phyloP scores from a whole-genome alignment of 2,888 invertebrate species.

The Dermolepida albohirtum region DNA sequence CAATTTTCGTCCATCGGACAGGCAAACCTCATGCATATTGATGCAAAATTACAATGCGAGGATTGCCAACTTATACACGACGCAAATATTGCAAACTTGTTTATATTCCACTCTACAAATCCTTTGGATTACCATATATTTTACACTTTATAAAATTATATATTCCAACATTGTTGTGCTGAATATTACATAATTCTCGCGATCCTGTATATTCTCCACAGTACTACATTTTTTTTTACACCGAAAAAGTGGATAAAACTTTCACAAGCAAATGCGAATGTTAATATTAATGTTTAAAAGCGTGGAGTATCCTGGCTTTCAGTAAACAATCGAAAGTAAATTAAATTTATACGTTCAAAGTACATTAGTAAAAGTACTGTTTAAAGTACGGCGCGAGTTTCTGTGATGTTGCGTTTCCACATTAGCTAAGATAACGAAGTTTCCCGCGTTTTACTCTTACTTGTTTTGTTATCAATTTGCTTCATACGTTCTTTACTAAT shows the following conservation, averaged over 20 bases:
- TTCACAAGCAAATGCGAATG: slow-evolving; percentile 22
- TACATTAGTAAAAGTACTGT: not conserved
- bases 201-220: slow-evolving; percentile 1
- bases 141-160: slow-evolving; percentile 54
- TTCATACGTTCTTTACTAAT: too few relatives aligned
- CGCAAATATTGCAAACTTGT: slow-evolving; percentile 57
- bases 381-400: not conserved
- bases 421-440: not conserved
- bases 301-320: slow-evolving; percentile 10
- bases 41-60: slow-evolving; percentile 55
- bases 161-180: slow-evolving; percentile 46
- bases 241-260: slow-evolving; percentile 21
- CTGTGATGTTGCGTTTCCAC: not conserved
- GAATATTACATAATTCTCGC: slow-evolving; percentile 38
- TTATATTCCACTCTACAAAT: slow-evolving; percentile 55
- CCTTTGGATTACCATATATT: slow-evolving; percentile 56
- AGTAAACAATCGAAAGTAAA: slow-evolving; percentile 5
- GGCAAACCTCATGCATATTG: slow-evolving; percentile 55
- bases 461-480: too few relatives aligned
- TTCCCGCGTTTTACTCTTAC: not conserved
- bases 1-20: slow-evolving; percentile 53
- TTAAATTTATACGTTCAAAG: slow-evolving; percentile 3
- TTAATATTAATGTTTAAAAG: slow-evolving; percentile 35
- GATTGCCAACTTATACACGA: slow-evolving; percentile 51
- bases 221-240: not conserved